Percentiles rank a stretch among this genome's conserved stretches.
phyloP scores from a whole-genome alignment of 2,888 invertebrate genomes.

The Apamea monoglypha region DNA sequence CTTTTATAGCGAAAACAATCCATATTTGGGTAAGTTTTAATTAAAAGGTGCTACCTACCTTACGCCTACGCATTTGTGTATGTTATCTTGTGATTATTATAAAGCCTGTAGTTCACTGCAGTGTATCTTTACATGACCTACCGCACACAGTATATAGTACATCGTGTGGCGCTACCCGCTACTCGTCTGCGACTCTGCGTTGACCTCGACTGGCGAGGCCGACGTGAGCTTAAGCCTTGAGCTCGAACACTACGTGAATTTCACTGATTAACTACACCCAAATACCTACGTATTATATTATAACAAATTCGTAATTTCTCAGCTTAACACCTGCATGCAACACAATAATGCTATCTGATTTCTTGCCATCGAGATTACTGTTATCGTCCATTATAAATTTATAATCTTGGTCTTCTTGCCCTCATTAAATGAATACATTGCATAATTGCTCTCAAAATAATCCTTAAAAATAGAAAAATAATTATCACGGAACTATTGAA shows the following conservation, averaged over 20 bases:
- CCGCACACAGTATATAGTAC: constrained; percentile 51
- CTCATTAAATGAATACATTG: constrained; percentile 15
- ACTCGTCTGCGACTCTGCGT: constrained; percentile 30
- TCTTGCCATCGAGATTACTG: constrained; percentile 26
- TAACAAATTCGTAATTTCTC: neutral
- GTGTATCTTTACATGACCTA: constrained; percentile 64
- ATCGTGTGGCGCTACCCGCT: constrained; percentile 15
- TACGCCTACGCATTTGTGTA: neutral
- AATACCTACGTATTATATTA: neutral
- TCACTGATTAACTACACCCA: constrained; percentile 22
- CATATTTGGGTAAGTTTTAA: neutral
- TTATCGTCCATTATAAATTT: constrained; percentile 28
- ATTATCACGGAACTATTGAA: neutral
- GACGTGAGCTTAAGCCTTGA: constrained; percentile 11
- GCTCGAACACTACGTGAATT: constrained; percentile 22
- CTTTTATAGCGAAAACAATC: neutral
- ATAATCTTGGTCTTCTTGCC: constrained; percentile 21
- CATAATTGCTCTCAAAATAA: neutral
- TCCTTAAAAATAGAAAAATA: neutral
- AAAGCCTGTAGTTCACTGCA: constrained; percentile 40
- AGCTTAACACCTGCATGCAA: constrained; percentile 1
- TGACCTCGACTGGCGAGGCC: constrained; percentile 57
- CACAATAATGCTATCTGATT: constrained; percentile 28
- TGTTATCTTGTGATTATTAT: constrained; percentile 47
- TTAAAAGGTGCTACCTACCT: neutral